Evolutionary conservation across 2,888 invertebrate species (phyloP), one percentile per base, ranked within the genome.

Genomic region (Helleia helle): DNA sequence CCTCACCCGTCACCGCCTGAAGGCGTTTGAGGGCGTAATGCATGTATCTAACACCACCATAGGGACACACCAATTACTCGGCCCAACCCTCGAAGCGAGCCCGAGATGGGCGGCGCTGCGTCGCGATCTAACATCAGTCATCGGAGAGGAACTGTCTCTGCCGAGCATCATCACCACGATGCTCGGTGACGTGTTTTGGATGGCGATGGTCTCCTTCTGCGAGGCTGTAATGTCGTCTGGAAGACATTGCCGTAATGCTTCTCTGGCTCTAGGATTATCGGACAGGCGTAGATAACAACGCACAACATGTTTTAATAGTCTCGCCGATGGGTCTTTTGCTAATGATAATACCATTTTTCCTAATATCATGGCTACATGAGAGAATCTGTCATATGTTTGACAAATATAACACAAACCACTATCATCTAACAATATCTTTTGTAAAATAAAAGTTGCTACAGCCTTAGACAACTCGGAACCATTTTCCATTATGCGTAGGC

Each of bases 391-490:
- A 76, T 99, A 99, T 0, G 99, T 99, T 80, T 99, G 99, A 70
- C 99, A 99, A 54, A 99, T 99, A 67, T 99, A 99, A 31, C 94
- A 94, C 36, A 99, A 86, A 0, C 99, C 99, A 64, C 96, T 97
- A 66, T 99, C 99, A 81, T 99, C 99, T 31, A 99, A 84, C 36
- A 99, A 84, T 62, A 99, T 99, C 77, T 99, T 99, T 74, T 99
- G 98, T 47, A 99, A 87, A 62, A 99, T 99, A 71, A 99, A 99
- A 17, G 99, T 99, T 6, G 99, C 99, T 2, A 99, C 99, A n/a
- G 99, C 99, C 86, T 99, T 99, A 48, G 98, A 98, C 6, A 99
- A 86, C 76, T 99, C 99, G 43, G 97, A 98, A 41, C 99, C 99
- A 52, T 96, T 95, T 83, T 99, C 99, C 99, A 99, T 99, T 45